Evolutionary conservation across 2,888 invertebrate species (phyloP), one percentile per base, ranked within the genome.

Genomic region (Helleia helle): DNA sequence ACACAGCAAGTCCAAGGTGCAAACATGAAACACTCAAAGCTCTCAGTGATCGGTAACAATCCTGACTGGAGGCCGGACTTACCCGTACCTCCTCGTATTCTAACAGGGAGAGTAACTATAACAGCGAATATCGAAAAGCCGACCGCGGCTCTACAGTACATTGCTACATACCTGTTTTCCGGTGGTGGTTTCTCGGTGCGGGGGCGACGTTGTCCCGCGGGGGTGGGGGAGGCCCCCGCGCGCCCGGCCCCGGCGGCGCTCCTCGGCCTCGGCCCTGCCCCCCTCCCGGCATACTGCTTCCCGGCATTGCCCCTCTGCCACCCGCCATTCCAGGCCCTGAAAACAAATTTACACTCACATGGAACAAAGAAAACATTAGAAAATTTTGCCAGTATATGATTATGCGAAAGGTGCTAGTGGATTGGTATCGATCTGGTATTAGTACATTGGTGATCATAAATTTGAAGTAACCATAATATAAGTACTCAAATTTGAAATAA

Each of bases 161-260:
- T 47, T 40, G 24, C 6, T 17, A 36, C 69, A 56, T 68, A 86
- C 86, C 86, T 84, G 84, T 65, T 56, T 83, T 86, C 54, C 86
- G 70, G 50, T 76, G 80, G 44, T 73, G 83, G 51, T 71, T 77
- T 46, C 83, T 71, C 46, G 72, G 74, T 43, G 66, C 69, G 42
- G 75, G 68, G 43, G 71, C 86, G 62, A 88, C 87, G 64, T 87
- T 88, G 58, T 93, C 93, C 45, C 94, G 84, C 0, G 94, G 94
- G 6, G 94, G 94, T 22, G 93, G 93, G 28, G 94, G 94, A n/a
- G 94, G 94, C 38, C 94, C 94, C 55, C 94, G 87, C 3, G 93
- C 94, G n/a, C 94, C 94, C 3, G 94, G 93, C 36, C 94, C 80
- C 8, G 59, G 56, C 6, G 65, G 65, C 0, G 55, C 58, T 3